Conservation (phyloP, 2,797 vertebrate species). For the Sebastes umbrosus region DNA sequence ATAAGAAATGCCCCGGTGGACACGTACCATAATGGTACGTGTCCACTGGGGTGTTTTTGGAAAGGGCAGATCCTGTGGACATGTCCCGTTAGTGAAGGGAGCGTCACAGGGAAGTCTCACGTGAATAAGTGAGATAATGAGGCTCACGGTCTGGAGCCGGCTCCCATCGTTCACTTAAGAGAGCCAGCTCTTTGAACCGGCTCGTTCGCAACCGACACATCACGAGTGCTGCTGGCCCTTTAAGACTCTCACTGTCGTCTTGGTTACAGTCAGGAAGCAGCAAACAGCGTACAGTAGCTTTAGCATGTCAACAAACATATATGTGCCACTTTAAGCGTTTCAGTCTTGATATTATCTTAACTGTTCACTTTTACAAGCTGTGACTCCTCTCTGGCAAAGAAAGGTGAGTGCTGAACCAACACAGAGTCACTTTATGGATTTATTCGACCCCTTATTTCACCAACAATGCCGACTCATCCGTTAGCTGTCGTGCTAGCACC, state of each 20-base stretch:
- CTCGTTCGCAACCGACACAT: too few relatives aligned
- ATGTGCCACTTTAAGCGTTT: neutral
- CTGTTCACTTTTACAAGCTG: neutral
- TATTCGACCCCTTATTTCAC: accelerated
- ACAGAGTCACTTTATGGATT: accelerated
- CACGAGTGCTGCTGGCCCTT: slow-evolving; percentile 47
- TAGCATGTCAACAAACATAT: neutral
- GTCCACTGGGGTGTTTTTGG: too few relatives aligned
- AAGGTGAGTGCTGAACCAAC: neutral
- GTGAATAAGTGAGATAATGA: too few relatives aligned
- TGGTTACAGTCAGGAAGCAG: slow-evolving; percentile 51
- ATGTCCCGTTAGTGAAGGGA: too few relatives aligned
- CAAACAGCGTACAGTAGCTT: neutral
- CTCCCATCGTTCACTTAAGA: too few relatives aligned
- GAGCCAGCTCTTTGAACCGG: too few relatives aligned
- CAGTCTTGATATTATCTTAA: accelerated
- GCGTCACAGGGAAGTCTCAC: too few relatives aligned
- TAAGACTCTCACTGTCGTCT: slow-evolving; percentile 48
- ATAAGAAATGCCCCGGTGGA: too few relatives aligned
- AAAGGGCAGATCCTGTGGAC: accelerated
- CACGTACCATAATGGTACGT: too few relatives aligned
- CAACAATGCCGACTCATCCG: accelerated
- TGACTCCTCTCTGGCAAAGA: neutral
- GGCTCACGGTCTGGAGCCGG: too few relatives aligned
- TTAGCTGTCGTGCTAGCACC: neutral